Percentiles rank a stretch among this genome's conserved stretches.
These are phyloP conservation scores for Heliocidaris tuberculata DNA, from an alignment of 35 echinoderm and acorn worm genomes.

Conservation along the genomic window DNA sequence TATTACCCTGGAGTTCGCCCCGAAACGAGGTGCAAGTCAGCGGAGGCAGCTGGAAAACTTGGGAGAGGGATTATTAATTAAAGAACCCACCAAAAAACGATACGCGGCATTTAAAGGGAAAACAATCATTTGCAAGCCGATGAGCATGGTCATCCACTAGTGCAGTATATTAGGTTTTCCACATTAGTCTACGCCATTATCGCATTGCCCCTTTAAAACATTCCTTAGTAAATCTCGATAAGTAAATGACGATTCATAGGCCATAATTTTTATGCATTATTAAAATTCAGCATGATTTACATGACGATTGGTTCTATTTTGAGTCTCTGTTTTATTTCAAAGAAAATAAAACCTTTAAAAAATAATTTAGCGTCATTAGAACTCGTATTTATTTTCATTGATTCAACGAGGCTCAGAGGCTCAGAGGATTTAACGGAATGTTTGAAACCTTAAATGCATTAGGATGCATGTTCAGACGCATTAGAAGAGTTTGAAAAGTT, in stretches of 20 bases:
- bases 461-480: no score
- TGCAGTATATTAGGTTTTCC: neutral
- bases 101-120: conserved; percentile 25
- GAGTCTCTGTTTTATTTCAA: neutral
- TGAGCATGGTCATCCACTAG: neutral
- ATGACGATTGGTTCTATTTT: neutral
- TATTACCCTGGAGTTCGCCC: conserved; percentile 25
- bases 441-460: no score
- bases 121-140: neutral
- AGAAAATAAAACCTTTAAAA: neutral
- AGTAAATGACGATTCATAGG: no score
- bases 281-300: neutral
- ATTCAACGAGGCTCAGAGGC: no score
- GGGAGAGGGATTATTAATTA: conserved; percentile 38
- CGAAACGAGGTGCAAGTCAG: neutral
- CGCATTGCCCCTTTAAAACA: neutral
- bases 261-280: no score
- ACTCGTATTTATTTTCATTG: no score
- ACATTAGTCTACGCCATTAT: neutral
- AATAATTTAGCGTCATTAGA: no score
- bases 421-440: no score
- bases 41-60: conserved; percentile 27
- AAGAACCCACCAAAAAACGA: conserved; percentile 38
- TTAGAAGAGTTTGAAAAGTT: no score
- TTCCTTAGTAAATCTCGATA: no score